Evolutionary conservation across 2,797 vertebrate genomes (phyloP).

Genomic region (Macropus fuliginosus): DNA sequence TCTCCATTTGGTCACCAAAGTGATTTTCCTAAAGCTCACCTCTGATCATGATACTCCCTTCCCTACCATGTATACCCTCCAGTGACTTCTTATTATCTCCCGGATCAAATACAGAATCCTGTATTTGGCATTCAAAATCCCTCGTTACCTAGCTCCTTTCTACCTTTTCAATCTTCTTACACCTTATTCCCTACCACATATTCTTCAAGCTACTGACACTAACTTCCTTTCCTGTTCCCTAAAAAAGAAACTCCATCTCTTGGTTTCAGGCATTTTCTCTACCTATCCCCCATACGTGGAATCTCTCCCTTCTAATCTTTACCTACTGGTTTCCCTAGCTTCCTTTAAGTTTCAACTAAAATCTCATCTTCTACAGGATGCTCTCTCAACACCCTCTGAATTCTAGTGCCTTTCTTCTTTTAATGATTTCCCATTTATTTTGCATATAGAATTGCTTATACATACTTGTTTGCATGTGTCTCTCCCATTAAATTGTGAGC

Average conservation of each 20-base stretch:
- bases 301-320: not conserved
- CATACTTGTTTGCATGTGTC: not conserved
- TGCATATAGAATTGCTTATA: not conserved
- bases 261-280: not conserved
- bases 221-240: not conserved
- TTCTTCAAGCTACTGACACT: not conserved
- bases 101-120: not conserved
- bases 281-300: not conserved
- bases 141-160: not conserved
- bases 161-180: not conserved
- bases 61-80: not conserved
- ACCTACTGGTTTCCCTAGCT: not conserved
- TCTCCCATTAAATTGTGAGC: not conserved
- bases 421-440: not conserved
- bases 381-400: not conserved
- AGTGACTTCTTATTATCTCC: not conserved
- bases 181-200: not conserved
- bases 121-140: not conserved
- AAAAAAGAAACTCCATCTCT: not conserved
- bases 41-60: not conserved
- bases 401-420: not conserved
- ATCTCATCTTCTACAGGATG: not conserved
- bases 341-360: not conserved
- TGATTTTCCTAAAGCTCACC: not conserved
- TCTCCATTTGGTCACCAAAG: not conserved